These are phyloP conservation scores for Drosophila quadrilineata DNA, from an alignment of 1,140 invertebrate genomes.

Conservation along the genomic window DNA sequence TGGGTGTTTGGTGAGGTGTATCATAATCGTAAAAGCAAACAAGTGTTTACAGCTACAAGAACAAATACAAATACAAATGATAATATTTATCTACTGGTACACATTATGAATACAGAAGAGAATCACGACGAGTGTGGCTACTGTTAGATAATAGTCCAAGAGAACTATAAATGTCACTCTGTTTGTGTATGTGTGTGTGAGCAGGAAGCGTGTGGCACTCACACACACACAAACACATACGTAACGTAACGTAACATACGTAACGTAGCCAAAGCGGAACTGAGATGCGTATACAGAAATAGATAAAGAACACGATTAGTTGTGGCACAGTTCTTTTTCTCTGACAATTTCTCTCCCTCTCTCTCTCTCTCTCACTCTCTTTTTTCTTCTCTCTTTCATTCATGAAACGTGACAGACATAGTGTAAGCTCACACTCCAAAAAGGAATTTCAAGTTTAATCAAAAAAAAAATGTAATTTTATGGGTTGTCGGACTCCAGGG, in stretches of 20 bases:
- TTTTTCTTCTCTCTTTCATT: too few species aligned
- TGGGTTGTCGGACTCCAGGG: neutral
- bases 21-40: conserved; percentile 16
- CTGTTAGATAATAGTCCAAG: too few species aligned
- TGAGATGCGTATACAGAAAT: conserved; percentile 30
- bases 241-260: too few species aligned
- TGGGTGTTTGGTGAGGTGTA: neutral
- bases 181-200: too few species aligned
- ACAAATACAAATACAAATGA: neutral
- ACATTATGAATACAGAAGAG: conserved; percentile 17
- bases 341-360: too few species aligned
- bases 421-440: neutral
- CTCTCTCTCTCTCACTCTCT: too few species aligned
- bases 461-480: neutral
- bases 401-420: neutral
- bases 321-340: conserved; percentile 1
- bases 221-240: too few species aligned
- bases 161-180: too few species aligned
- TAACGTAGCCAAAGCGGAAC: conserved; percentile 28
- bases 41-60: conserved; percentile 5
- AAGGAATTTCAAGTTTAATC: neutral
- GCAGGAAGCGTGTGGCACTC: too few species aligned
- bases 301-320: conserved; percentile 2
- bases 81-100: neutral
- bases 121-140: too few species aligned